A percentile compares a stretch with the other conserved stretches of the same genome.
phyloP scores from a whole-genome alignment of 2,113 vertebrate species.

The Oenanthe melanoleuca region DNA sequence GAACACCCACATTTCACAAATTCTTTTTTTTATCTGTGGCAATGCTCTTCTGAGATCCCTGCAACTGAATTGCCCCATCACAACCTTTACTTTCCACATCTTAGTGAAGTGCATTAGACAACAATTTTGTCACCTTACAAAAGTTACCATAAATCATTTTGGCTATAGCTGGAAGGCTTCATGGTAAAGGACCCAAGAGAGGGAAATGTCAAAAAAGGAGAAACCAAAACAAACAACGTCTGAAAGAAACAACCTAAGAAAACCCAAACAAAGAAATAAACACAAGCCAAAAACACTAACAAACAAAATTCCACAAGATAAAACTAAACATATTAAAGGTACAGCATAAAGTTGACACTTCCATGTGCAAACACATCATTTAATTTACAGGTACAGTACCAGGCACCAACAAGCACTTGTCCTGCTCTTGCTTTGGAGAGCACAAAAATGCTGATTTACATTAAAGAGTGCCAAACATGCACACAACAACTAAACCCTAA shows the following conservation, averaged over 20 bases:
- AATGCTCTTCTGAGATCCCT: not conserved
- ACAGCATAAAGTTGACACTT: not conserved
- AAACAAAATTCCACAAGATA: not conserved
- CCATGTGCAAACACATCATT: not conserved
- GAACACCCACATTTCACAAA: not conserved
- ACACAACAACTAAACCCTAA: not conserved
- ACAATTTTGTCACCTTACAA: not conserved
- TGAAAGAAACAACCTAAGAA: not conserved
- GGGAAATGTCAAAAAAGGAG: too few relatives aligned
- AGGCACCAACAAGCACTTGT: not conserved
- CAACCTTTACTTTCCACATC: not conserved
- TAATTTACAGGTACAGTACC: not conserved
- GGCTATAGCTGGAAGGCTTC: not conserved
- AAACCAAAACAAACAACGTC: not conserved
- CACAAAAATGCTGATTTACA: accelerated
- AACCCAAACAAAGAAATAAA: not conserved
- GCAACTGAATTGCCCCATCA: accelerated
- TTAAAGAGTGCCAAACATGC: accelerated
- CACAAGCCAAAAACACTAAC: accelerated
- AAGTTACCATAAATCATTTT: not conserved
- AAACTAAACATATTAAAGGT: not conserved
- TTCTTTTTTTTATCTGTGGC: not conserved
- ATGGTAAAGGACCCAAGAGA: not conserved
- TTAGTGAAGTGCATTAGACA: not conserved
- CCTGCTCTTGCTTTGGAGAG: not conserved